Conservation (phyloP, 2,113 vertebrate species). For the Sarotherodon lohbergeri region DNA sequence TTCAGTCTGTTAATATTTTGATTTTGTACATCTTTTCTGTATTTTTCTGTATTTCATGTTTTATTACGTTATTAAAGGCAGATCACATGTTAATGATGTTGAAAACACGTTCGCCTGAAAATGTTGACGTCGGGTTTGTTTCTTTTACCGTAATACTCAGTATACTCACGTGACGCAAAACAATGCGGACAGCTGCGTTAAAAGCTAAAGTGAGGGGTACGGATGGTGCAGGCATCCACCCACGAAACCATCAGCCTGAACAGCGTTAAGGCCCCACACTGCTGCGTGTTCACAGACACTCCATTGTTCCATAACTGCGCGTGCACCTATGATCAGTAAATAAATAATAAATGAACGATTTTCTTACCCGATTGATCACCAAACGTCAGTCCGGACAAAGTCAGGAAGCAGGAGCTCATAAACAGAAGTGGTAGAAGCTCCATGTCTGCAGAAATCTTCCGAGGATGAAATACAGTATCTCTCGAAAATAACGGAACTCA, state of each 20-base stretch:
- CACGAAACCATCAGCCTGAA: accelerated
- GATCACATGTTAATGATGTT: neutral
- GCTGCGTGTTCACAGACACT: neutral
- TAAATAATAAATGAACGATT: neutral
- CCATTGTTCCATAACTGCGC: accelerated
- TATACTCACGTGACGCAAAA: neutral
- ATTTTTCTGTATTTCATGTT: too few relatives aligned
- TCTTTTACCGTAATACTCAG: neutral
- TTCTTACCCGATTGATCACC: neutral
- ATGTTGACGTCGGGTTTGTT: neutral
- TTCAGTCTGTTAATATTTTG: too few relatives aligned
- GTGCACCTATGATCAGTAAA: accelerated
- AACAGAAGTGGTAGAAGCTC: accelerated
- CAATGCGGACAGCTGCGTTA: neutral
- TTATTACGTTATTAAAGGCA: too few relatives aligned
- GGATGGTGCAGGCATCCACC: neutral
- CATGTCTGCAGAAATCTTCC: neutral
- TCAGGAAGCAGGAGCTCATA: neutral
- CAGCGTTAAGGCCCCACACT: accelerated
- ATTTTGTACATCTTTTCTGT: too few relatives aligned
- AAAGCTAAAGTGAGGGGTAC: neutral
- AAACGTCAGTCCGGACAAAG: neutral
- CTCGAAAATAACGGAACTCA: neutral
- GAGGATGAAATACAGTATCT: neutral
- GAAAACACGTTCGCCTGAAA: neutral